Conservation (phyloP, 2,888 invertebrate genomes). For the Apoderus coryli region DNA sequence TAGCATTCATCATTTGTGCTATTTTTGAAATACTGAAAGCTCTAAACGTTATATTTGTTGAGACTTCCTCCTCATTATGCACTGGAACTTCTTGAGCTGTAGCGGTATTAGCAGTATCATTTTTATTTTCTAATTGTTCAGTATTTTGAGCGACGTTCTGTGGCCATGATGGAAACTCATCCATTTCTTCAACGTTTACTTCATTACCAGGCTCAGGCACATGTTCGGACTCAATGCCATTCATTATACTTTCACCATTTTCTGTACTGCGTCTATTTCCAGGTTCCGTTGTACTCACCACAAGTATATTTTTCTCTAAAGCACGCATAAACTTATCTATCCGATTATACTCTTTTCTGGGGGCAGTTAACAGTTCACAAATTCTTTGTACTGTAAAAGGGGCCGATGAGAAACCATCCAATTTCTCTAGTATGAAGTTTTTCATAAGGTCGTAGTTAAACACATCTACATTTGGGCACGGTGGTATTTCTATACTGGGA, state of each 20-base stretch:
- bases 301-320: conserved; percentile 86
- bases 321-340: conserved; percentile 96
- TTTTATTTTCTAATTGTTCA: conserved; percentile 14
- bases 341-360: conserved; percentile 85
- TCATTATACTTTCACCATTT: conserved; percentile 49
- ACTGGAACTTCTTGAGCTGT: too few species aligned
- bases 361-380: conserved; percentile 83
- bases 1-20: too few species aligned
- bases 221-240: conserved; percentile 44
- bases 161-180: conserved; percentile 31
- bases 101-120: too few species aligned
- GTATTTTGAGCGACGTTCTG: conserved; percentile 4
- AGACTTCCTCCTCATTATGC: too few species aligned
- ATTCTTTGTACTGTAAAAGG: conserved; percentile 94
- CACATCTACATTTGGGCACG: conserved; percentile 81
- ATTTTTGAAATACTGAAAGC: too few species aligned
- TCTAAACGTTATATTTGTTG: too few species aligned
- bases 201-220: conserved; percentile 37
- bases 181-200: conserved; percentile 44
- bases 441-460: conserved; percentile 86
- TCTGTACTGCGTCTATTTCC: conserved; percentile 49
- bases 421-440: conserved; percentile 60
- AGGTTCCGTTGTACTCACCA: conserved; percentile 63
- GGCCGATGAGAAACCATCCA: conserved; percentile 75
- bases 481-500: conserved; percentile 59